A percentile compares a stretch with the other conserved stretches of the same genome.
Conservation (phyloP, 92 coral and sea anemone genomes). For the Bergia puertoricense region DNA sequence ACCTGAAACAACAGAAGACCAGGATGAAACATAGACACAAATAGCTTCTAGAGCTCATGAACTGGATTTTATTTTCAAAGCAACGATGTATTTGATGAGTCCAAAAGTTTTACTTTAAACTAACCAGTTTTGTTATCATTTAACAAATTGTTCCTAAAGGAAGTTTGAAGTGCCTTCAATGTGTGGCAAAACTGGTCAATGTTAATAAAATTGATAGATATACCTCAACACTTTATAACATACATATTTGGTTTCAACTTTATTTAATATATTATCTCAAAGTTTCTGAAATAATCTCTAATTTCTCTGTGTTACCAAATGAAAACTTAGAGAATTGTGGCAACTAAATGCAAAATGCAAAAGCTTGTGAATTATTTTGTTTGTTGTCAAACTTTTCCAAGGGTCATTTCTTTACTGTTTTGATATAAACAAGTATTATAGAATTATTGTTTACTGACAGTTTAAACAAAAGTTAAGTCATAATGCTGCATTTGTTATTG, state of each 20-base stretch:
- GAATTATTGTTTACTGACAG: too few species aligned
- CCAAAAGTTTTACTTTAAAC: neutral
- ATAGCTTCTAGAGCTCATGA: neutral
- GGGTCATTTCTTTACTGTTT: too few species aligned
- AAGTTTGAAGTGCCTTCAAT: too few species aligned
- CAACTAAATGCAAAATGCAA: too few species aligned
- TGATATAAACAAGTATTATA: too few species aligned
- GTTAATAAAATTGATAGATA: neutral
- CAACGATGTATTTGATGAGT: neutral
- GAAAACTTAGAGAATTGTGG: neutral
- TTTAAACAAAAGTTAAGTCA: too few species aligned
- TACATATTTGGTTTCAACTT: neutral
- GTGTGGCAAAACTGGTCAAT: neutral
- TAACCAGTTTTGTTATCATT: neutral
- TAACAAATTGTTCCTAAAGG: neutral
- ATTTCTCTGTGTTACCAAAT: neutral
- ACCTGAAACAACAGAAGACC: slow-evolving; percentile 29
- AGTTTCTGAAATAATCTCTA: neutral
- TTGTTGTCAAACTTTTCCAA: too few species aligned
- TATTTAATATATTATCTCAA: too few species aligned
- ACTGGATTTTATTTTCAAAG: slow-evolving; percentile 10
- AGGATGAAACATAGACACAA: slow-evolving; percentile 37
- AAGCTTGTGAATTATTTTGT: too few species aligned
- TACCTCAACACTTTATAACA: neutral
- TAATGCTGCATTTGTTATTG: too few species aligned